Percentiles rank a stretch among this genome's conserved stretches.
phyloP scores from a whole-genome alignment of 2,113 vertebrate genomes.

The Gallinago jamesoni region DNA sequence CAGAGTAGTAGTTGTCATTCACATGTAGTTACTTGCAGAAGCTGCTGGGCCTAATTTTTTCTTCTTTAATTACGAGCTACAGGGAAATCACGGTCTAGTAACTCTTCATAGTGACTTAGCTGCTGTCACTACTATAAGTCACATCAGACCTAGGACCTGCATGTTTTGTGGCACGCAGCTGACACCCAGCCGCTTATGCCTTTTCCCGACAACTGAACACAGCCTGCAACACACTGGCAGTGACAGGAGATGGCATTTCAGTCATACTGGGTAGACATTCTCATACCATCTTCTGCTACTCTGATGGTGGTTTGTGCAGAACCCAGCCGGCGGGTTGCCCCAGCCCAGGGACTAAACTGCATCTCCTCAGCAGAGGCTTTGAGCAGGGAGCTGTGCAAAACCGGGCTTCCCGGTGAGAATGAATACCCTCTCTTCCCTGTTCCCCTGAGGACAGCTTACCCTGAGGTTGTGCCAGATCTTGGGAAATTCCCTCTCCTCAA shows the following conservation, averaged over 20 bases:
- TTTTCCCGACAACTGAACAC: not conserved
- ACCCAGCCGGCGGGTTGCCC: not conserved
- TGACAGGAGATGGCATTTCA: constrained; percentile 34
- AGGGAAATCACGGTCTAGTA: not conserved
- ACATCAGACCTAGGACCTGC: not conserved
- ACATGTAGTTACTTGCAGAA: not conserved
- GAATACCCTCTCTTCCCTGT: not conserved
- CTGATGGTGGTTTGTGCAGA: not conserved
- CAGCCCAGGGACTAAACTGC: not conserved
- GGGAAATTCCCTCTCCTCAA: not conserved
- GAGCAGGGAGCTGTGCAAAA: not conserved
- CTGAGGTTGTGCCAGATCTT: not conserved
- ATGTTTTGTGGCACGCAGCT: not conserved
- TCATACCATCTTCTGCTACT: not conserved
- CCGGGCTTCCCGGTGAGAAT: not conserved
- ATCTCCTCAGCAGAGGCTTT: not conserved
- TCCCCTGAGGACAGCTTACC: not conserved
- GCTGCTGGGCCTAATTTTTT: not conserved
- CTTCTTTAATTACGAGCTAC: not conserved
- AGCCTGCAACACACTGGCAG: not conserved
- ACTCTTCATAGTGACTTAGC: not conserved
- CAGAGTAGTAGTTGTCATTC: not conserved
- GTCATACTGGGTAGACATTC: not conserved
- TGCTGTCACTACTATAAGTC: not conserved
- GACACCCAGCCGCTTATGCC: not conserved